A percentile compares a stretch with the other conserved stretches of the same genome.
phyloP scores from a whole-genome alignment of 2,797 vertebrate species.

The Sciurus vulgaris region DNA sequence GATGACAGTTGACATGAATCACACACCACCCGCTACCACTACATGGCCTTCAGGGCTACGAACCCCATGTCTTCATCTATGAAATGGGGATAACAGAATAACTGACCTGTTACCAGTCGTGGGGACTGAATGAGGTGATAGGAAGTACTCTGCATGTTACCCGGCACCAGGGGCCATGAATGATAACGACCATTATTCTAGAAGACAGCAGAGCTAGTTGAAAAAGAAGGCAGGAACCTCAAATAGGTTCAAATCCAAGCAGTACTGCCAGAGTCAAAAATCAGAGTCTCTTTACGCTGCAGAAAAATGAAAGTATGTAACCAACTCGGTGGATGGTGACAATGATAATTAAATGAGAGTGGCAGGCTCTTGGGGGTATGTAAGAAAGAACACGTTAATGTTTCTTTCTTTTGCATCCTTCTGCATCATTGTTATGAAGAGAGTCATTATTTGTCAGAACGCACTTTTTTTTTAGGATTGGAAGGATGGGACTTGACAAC shows the following conservation, averaged over 20 bases:
- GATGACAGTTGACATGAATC: background rate
- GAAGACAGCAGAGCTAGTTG: background rate
- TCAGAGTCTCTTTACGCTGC: background rate
- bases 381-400: background rate
- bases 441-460: background rate
- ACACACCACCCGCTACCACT: background rate
- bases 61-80: background rate
- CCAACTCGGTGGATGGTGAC: accelerated
- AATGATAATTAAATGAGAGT: background rate
- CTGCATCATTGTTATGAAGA: background rate
- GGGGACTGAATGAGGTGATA: too few species aligned
- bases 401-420: accelerated
- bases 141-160: background rate
- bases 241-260: background rate
- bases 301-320: background rate
- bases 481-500: background rate
- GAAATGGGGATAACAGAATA: background rate
- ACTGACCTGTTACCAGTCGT: accelerated
- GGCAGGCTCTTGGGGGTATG: background rate
- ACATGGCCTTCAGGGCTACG: too few species aligned
- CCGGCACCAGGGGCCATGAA: too few species aligned
- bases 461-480: background rate
- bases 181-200: background rate
- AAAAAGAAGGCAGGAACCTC: background rate
- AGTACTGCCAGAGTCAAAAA: accelerated